phyloP scores from a whole-genome alignment of 2,888 invertebrate genomes.

The Melieria omissa region DNA sequence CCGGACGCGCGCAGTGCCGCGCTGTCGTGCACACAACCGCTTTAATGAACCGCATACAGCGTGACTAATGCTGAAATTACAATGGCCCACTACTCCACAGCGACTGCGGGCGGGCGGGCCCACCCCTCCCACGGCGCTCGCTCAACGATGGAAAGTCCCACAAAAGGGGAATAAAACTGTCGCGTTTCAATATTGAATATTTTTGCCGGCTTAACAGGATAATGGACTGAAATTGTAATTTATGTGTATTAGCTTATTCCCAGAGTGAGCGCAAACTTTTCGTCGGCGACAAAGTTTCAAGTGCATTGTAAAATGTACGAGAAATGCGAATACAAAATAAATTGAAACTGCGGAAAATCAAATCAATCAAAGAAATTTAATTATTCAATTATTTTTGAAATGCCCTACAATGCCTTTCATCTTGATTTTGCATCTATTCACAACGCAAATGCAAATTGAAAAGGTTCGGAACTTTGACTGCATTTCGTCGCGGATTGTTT shows the following conservation, averaged over 20 bases:
- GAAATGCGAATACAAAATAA: neutral
- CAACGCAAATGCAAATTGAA: too few species aligned
- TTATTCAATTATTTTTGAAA: constrained; percentile 2
- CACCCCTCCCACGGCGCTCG: constrained; percentile 13
- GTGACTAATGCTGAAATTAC: constrained; percentile 30
- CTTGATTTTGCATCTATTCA: neutral
- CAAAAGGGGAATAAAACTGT: constrained; percentile 22
- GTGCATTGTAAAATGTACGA: neutral
- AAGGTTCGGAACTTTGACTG: too few species aligned
- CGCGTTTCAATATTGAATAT: constrained; percentile 26
- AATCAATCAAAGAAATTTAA: constrained; percentile 19
- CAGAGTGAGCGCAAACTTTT: neutral
- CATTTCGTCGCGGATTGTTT: too few species aligned
- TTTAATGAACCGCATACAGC: constrained; percentile 28
- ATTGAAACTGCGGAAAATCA: constrained; percentile 9
- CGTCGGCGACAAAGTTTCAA: constrained; percentile 10
- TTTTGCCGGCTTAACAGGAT: constrained; percentile 30
- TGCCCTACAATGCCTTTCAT: neutral
- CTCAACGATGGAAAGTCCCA: neutral
- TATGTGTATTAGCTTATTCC: constrained; percentile 29
- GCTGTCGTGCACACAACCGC: constrained; percentile 18
- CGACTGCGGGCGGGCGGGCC: neutral
- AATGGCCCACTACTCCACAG: too few species aligned
- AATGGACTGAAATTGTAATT: constrained; percentile 34
- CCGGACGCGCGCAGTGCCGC: neutral